Evolutionary conservation across 64 coral and sea anemone genomes (phyloP), one percentile per base, ranked within the genome.

Genomic region (Porites australiensis): DNA sequence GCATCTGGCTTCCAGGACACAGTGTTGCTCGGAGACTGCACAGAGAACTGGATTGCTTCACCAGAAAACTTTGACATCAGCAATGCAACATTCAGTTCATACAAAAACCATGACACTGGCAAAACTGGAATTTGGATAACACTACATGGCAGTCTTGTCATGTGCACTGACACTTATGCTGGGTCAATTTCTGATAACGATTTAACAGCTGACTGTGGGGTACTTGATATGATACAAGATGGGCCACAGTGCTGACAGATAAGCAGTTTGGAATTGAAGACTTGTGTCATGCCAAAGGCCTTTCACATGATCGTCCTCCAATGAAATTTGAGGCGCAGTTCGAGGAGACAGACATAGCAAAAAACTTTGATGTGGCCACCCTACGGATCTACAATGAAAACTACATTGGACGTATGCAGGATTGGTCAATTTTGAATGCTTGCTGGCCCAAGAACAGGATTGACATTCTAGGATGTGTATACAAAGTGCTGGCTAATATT

Each of bases 51-150:
- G 79, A 92, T 85, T 86, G 68, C 79, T 11, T 82, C 78, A 58
- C 64, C 89, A 45, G 77, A 64, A 83, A 83, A 83, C 58, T 65
- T 58, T 58, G 62, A 63, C 62, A 43, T 62, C 74, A 89, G 74
- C 16, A 89, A 18, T 89, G 22, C 73, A 86, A 93, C 83, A 44
- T 87, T 92, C 53, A 87, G 81, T 53, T 54, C 82, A 68, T 87
- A 86, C 74, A 86, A 86, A 61, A 77, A 86, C 64, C 90, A 92
- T 78, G 90, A 86, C 73, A 92, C 82, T 86, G 90, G 86, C 58
- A 94, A 94, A 62, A 94, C 92, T 63, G 77, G 86, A 57, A 88
- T 94, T 75, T 94, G 92, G 76, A 75, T 88, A 51, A 88, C 86
- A 74, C 76, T 77, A 75, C 88, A 82, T 83, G 86, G 92, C 59